Conservation (phyloP, 2,888 invertebrate genomes). For the Galeopsomyia nigrocyanea region DNA sequence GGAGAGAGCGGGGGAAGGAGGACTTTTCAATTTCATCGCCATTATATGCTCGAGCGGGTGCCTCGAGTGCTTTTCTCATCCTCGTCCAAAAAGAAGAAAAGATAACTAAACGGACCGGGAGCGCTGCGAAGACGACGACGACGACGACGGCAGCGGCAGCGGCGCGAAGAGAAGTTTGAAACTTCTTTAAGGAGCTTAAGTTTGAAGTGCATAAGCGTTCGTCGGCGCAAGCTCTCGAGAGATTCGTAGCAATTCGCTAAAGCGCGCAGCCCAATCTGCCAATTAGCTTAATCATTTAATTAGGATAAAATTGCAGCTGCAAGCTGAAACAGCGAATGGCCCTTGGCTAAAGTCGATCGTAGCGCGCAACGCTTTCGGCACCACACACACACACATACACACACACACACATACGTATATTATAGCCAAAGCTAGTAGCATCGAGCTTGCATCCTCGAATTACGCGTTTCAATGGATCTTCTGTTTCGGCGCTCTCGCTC, state of each 20-base stretch:
- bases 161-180: slow-evolving; percentile 27
- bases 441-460: not conserved
- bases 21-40: no score
- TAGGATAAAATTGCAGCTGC: slow-evolving; percentile 25
- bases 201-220: slow-evolving; percentile 7
- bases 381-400: no score
- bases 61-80: not conserved
- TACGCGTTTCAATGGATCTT: slow-evolving; percentile 19
- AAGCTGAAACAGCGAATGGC: no score
- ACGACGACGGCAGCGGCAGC: not conserved
- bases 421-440: no score
- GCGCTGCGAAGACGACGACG: not conserved
- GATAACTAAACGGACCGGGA: not conserved
- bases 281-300: slow-evolving; percentile 31
- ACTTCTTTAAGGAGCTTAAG: not conserved
- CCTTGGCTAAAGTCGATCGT: no score
- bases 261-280: slow-evolving; percentile 1
- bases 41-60: no score
- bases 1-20: no score
- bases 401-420: no score
- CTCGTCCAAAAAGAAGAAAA: not conserved
- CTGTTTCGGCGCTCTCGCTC: slow-evolving; percentile 4
- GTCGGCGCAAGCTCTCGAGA: slow-evolving; percentile 20
- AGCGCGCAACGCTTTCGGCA: no score
- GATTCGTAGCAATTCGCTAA: not conserved